Conservation (phyloP, 2,113 vertebrate genomes). For the Bothrops jararaca region DNA sequence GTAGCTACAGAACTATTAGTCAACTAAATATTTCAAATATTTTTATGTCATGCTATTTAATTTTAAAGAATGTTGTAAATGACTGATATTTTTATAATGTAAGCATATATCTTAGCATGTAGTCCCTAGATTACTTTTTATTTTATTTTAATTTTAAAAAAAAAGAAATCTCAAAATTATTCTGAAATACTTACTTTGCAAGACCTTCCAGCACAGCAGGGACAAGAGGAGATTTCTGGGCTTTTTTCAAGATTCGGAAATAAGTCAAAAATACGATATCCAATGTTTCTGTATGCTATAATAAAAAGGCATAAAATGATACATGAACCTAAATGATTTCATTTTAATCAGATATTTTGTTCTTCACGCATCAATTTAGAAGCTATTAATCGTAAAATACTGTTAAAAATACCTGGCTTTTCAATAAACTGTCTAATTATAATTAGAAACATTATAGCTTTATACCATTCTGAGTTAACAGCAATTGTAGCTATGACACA, state of each 20-base stretch:
- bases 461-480: neutral
- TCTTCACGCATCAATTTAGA: neutral
- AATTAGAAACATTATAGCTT: neutral
- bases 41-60: neutral
- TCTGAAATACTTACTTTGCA: conserved; percentile 80
- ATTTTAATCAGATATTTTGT: conserved; percentile 8
- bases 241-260: conserved; percentile 95
- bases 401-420: neutral
- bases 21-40: neutral
- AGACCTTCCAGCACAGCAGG: conserved; percentile 91
- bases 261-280: conserved; percentile 95
- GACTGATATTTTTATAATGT: neutral
- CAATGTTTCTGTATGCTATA: conserved; percentile 91
- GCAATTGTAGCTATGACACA: neutral
- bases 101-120: neutral
- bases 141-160: neutral
- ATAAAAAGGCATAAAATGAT: conserved; percentile 49
- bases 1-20: neutral
- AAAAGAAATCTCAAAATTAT: neutral
- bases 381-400: neutral
- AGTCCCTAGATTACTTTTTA: neutral
- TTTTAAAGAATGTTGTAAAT: neutral
- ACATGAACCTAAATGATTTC: conserved; percentile 6
- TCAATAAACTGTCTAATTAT: neutral
- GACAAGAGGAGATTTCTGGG: conserved; percentile 87